These are phyloP conservation scores for Sebastes jordani DNA, from an alignment of 2,797 vertebrate species.

Conservation along the genomic window DNA sequence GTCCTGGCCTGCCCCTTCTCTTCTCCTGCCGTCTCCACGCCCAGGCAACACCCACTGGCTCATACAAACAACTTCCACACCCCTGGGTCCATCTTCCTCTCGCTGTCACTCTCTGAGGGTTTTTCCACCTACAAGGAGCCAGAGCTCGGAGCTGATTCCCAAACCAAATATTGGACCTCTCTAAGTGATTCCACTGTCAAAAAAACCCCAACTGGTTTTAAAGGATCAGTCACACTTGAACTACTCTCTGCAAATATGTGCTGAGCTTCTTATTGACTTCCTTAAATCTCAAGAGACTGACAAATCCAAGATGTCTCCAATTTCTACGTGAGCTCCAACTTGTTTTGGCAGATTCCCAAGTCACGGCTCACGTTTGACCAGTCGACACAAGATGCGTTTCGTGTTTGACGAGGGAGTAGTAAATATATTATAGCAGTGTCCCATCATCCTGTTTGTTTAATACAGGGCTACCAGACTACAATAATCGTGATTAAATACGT, in stretches of 20 bases:
- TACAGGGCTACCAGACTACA: background rate
- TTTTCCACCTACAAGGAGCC: constrained; percentile 41
- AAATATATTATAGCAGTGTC: background rate
- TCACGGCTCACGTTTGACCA: background rate
- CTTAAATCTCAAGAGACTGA: background rate
- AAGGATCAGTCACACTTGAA: background rate
- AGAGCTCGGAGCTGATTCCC: constrained; percentile 6
- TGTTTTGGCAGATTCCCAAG: background rate
- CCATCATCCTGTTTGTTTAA: background rate
- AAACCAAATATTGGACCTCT: constrained; percentile 36
- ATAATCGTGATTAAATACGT: background rate
- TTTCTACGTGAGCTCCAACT: background rate
- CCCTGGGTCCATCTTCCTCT: constrained; percentile 36
- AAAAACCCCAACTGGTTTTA: background rate
- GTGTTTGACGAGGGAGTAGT: background rate
- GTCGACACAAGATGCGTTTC: background rate
- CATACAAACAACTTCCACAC: constrained; percentile 64
- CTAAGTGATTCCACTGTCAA: constrained; percentile 20
- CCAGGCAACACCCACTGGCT: constrained; percentile 75
- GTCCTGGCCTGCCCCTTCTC: constrained; percentile 65
- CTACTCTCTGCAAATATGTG: background rate
- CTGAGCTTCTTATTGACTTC: background rate
- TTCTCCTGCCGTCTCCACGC: constrained; percentile 66
- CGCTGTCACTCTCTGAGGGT: constrained; percentile 33
- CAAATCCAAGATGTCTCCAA: background rate